Percentiles rank a stretch among this genome's conserved stretches.
Conservation (phyloP, 2,888 invertebrate species). For the Branchellion lobata region DNA sequence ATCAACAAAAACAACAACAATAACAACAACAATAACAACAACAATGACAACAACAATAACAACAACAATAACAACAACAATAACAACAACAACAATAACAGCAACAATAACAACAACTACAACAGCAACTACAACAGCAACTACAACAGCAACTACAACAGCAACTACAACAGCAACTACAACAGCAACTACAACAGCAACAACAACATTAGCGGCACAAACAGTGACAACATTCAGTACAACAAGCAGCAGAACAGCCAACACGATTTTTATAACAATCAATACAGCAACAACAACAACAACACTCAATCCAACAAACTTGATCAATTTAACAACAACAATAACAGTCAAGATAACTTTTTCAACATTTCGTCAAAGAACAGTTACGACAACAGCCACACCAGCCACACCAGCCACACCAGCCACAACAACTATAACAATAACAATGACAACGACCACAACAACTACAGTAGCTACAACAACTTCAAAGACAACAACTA, state of each 20-base stretch:
- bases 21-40: not conserved
- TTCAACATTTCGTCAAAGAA: not conserved
- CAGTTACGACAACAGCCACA: not conserved
- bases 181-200: not conserved
- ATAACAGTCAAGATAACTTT: no score
- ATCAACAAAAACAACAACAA: conserved; percentile 1
- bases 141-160: not conserved
- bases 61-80: not conserved
- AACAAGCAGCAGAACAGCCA: no score
- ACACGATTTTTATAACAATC: no score
- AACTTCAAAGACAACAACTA: no score
- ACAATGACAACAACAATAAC: not conserved
- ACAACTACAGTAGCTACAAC: no score
- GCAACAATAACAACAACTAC: not conserved
- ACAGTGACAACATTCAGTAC: no score
- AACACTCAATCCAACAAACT: not conserved
- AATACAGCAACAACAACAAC: conserved; percentile 16
- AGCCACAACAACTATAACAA: not conserved
- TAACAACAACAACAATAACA: not conserved
- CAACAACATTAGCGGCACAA: not conserved
- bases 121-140: not conserved
- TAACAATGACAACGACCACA: not conserved
- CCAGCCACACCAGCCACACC: not conserved
- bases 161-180: not conserved
- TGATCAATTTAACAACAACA: not conserved